Percentiles rank a stretch among this genome's conserved stretches.
phyloP scores from a whole-genome alignment of 2,888 invertebrate species.

The Marronus borbonicus region DNA sequence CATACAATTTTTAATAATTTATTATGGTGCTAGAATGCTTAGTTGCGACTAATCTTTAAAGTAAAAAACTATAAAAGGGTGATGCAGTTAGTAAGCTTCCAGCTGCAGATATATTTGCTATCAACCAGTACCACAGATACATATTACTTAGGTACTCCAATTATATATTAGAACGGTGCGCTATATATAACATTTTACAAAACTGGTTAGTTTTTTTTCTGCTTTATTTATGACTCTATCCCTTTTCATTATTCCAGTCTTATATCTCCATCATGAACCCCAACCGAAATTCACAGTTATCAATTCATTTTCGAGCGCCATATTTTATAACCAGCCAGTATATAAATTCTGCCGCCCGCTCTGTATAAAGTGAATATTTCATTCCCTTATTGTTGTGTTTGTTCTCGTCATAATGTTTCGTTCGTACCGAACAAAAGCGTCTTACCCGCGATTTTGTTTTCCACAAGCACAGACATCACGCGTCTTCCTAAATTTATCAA shows the following conservation, averaged over 20 bases:
- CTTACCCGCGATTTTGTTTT: constrained; percentile 47
- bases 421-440: constrained; percentile 46
- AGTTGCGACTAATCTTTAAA: too few species aligned
- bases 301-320: constrained; percentile 42
- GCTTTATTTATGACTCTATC: constrained; percentile 9
- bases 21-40: too few species aligned
- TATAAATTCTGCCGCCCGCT: constrained; percentile 39
- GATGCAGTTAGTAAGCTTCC: too few species aligned
- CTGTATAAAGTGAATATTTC: constrained; percentile 47
- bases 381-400: constrained; percentile 50
- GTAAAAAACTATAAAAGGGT: too few species aligned
- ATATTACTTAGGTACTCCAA: too few species aligned
- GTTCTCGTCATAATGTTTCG: constrained; percentile 45
- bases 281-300: constrained; percentile 38
- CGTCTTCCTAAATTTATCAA: constrained; percentile 42
- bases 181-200: too few species aligned
- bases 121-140: too few species aligned
- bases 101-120: too few species aligned
- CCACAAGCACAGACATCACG: constrained; percentile 36
- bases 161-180: too few species aligned
- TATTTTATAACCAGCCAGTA: constrained; percentile 39
- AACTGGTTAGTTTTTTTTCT: background rate
- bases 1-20: too few species aligned
- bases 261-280: constrained; percentile 17
- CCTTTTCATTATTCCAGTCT: constrained; percentile 6